A percentile compares a stretch with the other conserved stretches of the same genome.
Conservation (phyloP, 2,888 invertebrate genomes). For the Chrysodeixis includens region DNA sequence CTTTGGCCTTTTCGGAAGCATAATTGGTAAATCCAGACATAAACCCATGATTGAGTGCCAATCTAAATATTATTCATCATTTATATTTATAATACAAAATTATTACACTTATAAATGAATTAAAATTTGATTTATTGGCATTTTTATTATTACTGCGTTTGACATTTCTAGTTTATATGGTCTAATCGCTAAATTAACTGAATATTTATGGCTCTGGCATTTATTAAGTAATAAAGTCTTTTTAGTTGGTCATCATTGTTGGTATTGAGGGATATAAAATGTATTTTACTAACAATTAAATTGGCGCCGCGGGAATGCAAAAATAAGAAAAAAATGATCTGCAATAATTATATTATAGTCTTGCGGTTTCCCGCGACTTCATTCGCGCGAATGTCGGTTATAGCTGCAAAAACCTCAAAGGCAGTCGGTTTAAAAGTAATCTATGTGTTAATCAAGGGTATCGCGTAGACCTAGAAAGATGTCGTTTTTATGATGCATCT, state of each 20-base stretch:
- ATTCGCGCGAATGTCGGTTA: no score
- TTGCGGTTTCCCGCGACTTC: no score
- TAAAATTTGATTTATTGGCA: neutral
- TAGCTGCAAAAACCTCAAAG: no score
- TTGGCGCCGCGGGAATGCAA: neutral
- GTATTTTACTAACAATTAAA: neutral
- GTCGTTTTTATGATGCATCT: no score
- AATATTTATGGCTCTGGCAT: neutral
- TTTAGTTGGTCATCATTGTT: neutral
- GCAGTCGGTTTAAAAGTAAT: no score
- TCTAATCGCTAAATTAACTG: conserved; percentile 2
- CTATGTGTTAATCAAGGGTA: no score
- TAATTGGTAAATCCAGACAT: neutral
- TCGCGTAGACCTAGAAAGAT: no score
- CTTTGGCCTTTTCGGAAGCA: neutral
- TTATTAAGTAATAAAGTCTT: neutral
- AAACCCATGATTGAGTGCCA: neutral
- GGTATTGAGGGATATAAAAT: neutral
- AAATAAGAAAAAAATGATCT: no score
- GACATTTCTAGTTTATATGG: neutral
- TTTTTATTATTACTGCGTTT: conserved; percentile 1
- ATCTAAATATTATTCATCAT: neutral
- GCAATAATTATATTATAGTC: no score
- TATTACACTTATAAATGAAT: conserved; percentile 1
- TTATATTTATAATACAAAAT: conserved; percentile 2